Conservation (phyloP, 2,113 vertebrate species). For the Hyperoodon ampullatus region DNA sequence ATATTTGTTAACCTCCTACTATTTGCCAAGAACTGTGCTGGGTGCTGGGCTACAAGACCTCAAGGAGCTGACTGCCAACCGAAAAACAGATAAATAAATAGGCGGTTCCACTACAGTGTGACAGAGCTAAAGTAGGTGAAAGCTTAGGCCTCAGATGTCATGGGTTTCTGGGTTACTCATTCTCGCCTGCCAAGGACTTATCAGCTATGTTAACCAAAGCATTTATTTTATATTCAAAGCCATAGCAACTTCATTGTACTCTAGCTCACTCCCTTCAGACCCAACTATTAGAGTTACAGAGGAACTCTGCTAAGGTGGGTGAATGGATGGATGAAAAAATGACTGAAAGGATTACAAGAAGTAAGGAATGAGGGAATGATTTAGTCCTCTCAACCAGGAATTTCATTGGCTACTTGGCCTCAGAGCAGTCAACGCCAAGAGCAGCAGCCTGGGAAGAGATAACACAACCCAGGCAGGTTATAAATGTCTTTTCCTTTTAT, state of each 20-base stretch:
- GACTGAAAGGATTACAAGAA: neutral
- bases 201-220: neutral
- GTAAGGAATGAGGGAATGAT: neutral
- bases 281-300: neutral
- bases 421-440: slow-evolving; percentile 48
- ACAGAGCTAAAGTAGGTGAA: slow-evolving; percentile 26
- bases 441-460: slow-evolving; percentile 20
- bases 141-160: neutral
- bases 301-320: neutral
- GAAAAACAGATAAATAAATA: slow-evolving; percentile 36
- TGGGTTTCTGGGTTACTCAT: neutral
- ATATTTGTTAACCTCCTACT: slow-evolving; percentile 72
- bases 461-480: neutral
- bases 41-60: slow-evolving; percentile 51
- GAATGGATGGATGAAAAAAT: neutral
- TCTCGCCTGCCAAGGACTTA: neutral
- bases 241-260: neutral
- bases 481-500: slow-evolving; percentile 58
- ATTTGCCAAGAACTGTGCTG: slow-evolving; percentile 66
- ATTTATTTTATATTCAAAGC: slow-evolving; percentile 16
- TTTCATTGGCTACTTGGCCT: neutral
- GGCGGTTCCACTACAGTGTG: neutral
- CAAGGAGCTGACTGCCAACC: slow-evolving; percentile 35
- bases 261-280: neutral
- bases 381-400: neutral